Conservation (phyloP, 2,888 invertebrate genomes). For the Eupithecia subfuscata region DNA sequence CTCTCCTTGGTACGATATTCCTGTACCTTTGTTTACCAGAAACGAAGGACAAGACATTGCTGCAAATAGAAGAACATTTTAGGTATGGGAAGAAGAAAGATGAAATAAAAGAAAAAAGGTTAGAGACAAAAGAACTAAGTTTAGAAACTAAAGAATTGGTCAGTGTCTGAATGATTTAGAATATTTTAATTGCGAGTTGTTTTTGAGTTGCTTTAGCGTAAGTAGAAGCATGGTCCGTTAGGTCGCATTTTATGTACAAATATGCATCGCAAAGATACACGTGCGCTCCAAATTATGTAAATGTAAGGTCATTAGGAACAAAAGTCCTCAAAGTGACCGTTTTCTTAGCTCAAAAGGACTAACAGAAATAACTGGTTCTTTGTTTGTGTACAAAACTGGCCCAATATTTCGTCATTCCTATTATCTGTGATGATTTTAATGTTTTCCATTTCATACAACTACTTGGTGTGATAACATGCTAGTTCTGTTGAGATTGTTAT, state of each 20-base stretch:
- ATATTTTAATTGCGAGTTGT: not conserved
- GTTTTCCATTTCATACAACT: not conserved
- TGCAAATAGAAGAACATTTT: constrained; percentile 87
- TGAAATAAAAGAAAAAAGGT: constrained; percentile 42
- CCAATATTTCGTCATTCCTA: constrained; percentile 14
- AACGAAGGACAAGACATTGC: constrained; percentile 86
- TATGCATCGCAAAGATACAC: not conserved
- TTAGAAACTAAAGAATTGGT: not conserved
- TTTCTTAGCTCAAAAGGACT: not conserved
- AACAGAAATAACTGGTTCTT: constrained; percentile 10
- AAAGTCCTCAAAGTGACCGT: constrained; percentile 3
- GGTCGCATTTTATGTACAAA: not conserved
- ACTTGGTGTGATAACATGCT: not conserved
- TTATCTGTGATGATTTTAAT: constrained; percentile 8
- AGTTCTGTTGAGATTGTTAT: not conserved
- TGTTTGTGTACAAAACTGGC: constrained; percentile 7
- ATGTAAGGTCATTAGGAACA: not conserved
- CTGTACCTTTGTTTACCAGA: constrained; percentile 86
- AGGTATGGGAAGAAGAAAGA: constrained; percentile 61
- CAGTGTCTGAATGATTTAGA: not conserved
- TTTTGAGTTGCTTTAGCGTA: not conserved
- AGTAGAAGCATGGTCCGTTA: not conserved
- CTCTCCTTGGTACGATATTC: constrained; percentile 84
- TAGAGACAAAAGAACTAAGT: not conserved
- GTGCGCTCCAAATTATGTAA: not conserved